Evolutionary conservation across 2,888 invertebrate species (phyloP), one percentile per base, ranked within the genome.

Genomic region (Cephus sareptanus): DNA sequence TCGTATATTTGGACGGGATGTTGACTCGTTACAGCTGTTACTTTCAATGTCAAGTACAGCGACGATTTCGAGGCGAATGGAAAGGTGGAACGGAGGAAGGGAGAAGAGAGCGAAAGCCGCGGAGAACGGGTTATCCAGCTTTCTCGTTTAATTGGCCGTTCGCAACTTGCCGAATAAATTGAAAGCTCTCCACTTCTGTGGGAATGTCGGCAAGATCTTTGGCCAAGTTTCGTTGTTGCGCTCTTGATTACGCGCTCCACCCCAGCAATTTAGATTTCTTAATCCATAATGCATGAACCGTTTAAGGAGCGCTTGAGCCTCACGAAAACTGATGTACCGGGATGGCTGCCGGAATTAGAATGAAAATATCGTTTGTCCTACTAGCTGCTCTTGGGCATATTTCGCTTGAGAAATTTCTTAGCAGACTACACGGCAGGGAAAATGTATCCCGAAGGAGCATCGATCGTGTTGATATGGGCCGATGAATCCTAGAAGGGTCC

Each of bases 21-120:
- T 87, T 87, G 88, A 89, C 87, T 89, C 87, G 87, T 86, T 87
- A 88, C 89, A 88, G 89, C 89, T 89, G 89, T 89, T 87, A 87
- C 86, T 83, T 85, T 84, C 83, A 83, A 79, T 76, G 70, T 70
- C 70, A 33, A 70, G 70, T 70, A 70, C 70, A 70, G 31, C 3
- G 12, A 70, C 70, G 15, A 40, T 40, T 40, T 40, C 40, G 40
- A 40, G 40, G 40, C 15, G 40, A 40, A 40, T 15, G 37, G 30
- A 30, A 33, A 31, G 75, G 33, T 15, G 37, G 69, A 56, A 12
- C 34, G 34, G 56, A 37, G 76, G 33, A 34, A 74, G 75, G 77
- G 40, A 75, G 33, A 75, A 9, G 74, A 35, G 34, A 69, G 30
- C 69, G 69, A 35, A 69, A 69, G 34, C n/a, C 34, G 1, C 6